Percentiles rank a stretch among this genome's conserved stretches.
Evolutionary conservation across 2,113 vertebrate species (phyloP).

Genomic region (Sclerurus mexicanus): DNA sequence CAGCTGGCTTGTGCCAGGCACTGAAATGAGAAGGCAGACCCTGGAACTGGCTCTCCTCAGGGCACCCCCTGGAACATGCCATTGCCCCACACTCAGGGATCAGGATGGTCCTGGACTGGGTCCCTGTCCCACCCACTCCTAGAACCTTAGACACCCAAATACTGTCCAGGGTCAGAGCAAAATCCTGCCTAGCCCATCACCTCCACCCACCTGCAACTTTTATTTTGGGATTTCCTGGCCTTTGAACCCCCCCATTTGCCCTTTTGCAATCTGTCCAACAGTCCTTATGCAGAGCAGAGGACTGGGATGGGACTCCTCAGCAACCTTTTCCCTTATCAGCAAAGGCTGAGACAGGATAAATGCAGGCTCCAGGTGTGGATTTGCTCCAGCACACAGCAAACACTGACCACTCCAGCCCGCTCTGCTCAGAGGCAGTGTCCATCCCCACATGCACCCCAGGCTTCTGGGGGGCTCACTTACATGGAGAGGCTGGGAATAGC

Average conservation of each 20-base stretch:
- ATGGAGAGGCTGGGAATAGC: slow-evolving; percentile 78
- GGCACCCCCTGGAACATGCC: neutral
- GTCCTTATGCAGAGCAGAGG: accelerated
- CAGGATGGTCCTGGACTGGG: accelerated
- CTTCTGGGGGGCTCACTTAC: slow-evolving; percentile 68
- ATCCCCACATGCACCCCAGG: accelerated
- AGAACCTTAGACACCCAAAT: accelerated
- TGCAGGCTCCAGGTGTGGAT: neutral
- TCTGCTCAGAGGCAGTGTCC: neutral
- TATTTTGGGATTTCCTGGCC: neutral
- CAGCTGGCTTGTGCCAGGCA: slow-evolving; percentile 31
- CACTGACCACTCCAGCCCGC: neutral
- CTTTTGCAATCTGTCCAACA: neutral
- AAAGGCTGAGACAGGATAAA: neutral
- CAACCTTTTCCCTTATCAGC: neutral
- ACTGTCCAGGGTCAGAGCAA: neutral
- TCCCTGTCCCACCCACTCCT: accelerated
- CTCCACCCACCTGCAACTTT: neutral
- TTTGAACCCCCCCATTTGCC: neutral
- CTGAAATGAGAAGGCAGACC: slow-evolving; percentile 44
- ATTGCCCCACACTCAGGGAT: neutral
- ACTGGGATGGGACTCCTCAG: accelerated
- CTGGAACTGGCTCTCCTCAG: neutral
- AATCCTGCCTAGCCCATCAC: neutral
- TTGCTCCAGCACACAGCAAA: neutral